Evolutionary conservation across 2,888 invertebrate species (phyloP), one percentile per base, ranked within the genome.

Genomic region (Apamea sordens): DNA sequence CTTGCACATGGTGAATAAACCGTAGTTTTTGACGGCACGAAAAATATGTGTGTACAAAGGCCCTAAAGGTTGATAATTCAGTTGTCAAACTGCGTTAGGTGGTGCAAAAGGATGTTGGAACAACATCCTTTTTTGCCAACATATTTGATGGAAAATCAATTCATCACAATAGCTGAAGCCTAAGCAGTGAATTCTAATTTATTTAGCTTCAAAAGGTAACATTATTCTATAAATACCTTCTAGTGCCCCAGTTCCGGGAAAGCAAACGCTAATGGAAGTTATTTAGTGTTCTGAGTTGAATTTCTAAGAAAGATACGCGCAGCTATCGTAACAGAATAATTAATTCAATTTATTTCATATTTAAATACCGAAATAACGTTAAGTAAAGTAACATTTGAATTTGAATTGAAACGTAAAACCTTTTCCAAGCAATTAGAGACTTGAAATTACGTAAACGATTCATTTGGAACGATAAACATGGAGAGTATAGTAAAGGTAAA

Each of bases 281-380:
- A 84, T 71, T 81, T 76, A 47, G 15, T 72, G 32, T 81, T 76
- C n/a, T 24, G 24, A 36, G 24, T 80, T 56, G 5, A 80, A 72
- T 80, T 67, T n/a, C 36, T 76, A 69, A 76, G 76, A 76, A 83
- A 76, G 67, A 75, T 64, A 72, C 36, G 36, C 53, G 61, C 36
- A 64, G 56, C 44, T 21, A 72, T 69, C 56, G 76, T 73, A 85
- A 85, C 63, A 76, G 68, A 72, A 85, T 83, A 80, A 80, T 80
- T 68, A 69, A 85, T 85, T 85, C n/a, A 72, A 80, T 81, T 80
- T 77, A 74, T 69, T 28, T 84, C 44, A 75, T 65, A 75, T 81
- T 85, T 73, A 76, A 75, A 81, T 71, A 83, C 63, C 15, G 67
- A 71, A 85, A 73, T 68, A 74, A 68, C 61, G n/a, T 50, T 32